A percentile compares a stretch with the other conserved stretches of the same genome.
These are phyloP conservation scores for Xylophagus ater DNA, from an alignment of 2,888 invertebrate genomes.

Conservation along the genomic window DNA sequence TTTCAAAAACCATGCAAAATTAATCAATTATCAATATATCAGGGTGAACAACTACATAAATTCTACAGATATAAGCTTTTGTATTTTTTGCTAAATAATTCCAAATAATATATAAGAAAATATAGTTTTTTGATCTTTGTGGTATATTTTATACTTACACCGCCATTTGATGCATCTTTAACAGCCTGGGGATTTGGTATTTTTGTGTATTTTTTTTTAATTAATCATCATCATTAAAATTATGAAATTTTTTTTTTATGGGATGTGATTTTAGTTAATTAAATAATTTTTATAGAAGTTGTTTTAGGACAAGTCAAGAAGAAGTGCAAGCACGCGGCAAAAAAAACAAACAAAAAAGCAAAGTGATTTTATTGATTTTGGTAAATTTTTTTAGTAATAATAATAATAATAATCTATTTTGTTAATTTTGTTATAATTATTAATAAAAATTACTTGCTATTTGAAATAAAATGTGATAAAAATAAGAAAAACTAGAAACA, in stretches of 20 bases:
- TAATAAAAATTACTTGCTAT: neutral
- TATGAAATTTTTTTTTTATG: constrained; percentile 1
- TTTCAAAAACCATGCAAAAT: neutral
- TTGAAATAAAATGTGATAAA: neutral
- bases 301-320: constrained; percentile 6
- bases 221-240: too few species aligned
- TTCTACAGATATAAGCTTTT: too few species aligned
- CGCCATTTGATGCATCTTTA: constrained; percentile 58
- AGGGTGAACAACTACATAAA: too few species aligned
- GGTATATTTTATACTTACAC: too few species aligned
- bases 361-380: neutral
- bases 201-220: constrained; percentile 22
- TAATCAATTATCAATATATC: neutral
- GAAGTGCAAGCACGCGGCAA: constrained; percentile 9
- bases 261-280: neutral
- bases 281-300: neutral
- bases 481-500: neutral
- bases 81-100: too few species aligned
- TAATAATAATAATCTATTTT: neutral
- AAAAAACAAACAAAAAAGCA: constrained; percentile 7
- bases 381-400: neutral
- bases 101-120: too few species aligned
- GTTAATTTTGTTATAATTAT: neutral
- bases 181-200: constrained; percentile 45
- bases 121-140: too few species aligned